Base-by-base conservation (phyloP, 2,888 invertebrate genomes). In the Onchidella celtica region DNA sequence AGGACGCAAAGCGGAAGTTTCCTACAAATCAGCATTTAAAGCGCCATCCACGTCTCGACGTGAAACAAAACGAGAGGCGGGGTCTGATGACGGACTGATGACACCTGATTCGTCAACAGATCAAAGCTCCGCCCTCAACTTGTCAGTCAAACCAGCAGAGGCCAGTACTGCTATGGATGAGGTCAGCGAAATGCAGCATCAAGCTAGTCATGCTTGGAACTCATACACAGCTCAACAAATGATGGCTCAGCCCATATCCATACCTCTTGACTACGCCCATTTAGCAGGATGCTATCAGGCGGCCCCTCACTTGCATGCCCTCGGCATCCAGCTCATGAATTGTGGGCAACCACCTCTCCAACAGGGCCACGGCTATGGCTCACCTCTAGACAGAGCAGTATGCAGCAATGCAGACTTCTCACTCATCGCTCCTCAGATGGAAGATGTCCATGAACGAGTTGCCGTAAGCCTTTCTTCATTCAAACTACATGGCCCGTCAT, bases 191-290 rank as follows among this genome's bases (percentile, higher is more conserved):
- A 68, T 47, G 6, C 27, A 24, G n/a, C 61, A 34, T 0, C 29
- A 27, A 21, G 36, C 66, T 6, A 6, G 34, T 36, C 68, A 68
- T 21, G 55, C 69, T 1, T 78, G 78, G 70, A 36, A 61, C 24
- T 27, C 57, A 14, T 2, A 61, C 21, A 85, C 86, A n/a, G 86
- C 86, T 75, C 87, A 88, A 63, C 87, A 85, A 66, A 85, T 87
- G 29, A 87, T 87, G 38, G 75, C 87, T 1, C 87, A 87, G 2
- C 78, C 86, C 6, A 81, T 88, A 14, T 85, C 88, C 1, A 61
- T 88, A 4, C 83, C 87, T 3, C 65, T 86, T 2, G 87, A 88
- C 61, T 84, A 85, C 79, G 11, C 81, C 1, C 83, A 84, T 11
- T 73, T 86, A 66, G 65, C 78, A 1, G 74, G 84, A 24, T 86